These are phyloP conservation scores for Drosophila subquinaria DNA, from an alignment of 2,888 invertebrate species.

Conservation along the genomic window DNA sequence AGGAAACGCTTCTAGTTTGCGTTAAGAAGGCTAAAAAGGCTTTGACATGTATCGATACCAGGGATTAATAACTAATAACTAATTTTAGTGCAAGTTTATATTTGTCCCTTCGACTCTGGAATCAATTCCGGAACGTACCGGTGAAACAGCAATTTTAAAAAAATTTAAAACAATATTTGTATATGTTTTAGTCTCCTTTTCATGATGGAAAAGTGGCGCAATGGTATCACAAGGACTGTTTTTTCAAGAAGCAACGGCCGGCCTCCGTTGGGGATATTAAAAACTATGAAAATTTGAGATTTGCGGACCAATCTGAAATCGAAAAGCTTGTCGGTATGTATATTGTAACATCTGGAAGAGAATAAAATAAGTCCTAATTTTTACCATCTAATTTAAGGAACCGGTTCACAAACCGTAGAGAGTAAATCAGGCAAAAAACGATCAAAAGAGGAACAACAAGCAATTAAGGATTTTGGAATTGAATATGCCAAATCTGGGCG, in stretches of 20 bases:
- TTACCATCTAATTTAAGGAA: constrained; percentile 44
- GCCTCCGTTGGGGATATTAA: constrained; percentile 91
- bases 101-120: not conserved
- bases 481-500: constrained; percentile 95
- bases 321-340: constrained; percentile 89
- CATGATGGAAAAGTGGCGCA: constrained; percentile 94
- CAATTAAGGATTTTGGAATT: constrained; percentile 89
- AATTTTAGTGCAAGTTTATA: not conserved
- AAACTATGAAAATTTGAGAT: constrained; percentile 91
- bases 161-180: not conserved
- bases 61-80: not conserved
- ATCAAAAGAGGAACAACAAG: constrained; percentile 84
- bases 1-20: not conserved
- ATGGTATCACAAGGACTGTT: constrained; percentile 96
- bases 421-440: constrained; percentile 83
- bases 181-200: constrained; percentile 90
- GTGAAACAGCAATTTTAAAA: not conserved
- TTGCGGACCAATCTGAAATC: constrained; percentile 94
- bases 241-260: constrained; percentile 93
- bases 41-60: not conserved
- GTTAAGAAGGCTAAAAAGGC: too few species aligned
- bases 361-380: not conserved
- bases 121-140: not conserved
- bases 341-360: not conserved
- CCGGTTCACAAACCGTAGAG: constrained; percentile 36